A percentile compares a stretch with the other conserved stretches of the same genome.
phyloP scores from a whole-genome alignment of 2,113 vertebrate genomes.

The Dipodomys stephensi region DNA sequence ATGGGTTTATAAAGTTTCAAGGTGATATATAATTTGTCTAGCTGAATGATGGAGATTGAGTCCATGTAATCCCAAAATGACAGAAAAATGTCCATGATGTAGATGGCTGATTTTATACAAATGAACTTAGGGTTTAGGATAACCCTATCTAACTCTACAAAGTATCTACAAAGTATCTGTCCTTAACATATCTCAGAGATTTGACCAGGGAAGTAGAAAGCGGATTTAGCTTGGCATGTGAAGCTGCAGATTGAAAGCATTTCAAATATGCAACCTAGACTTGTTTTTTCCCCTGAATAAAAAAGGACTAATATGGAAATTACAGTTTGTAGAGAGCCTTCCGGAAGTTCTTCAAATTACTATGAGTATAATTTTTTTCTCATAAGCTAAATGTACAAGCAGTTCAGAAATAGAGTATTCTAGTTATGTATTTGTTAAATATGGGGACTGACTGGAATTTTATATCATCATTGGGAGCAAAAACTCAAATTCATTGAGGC shows the following conservation, averaged over 20 bases:
- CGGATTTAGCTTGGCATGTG: conserved; percentile 87
- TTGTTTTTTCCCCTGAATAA: conserved; percentile 81
- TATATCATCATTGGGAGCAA: conserved; percentile 85
- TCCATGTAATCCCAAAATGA: background rate
- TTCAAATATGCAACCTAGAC: conserved; percentile 88
- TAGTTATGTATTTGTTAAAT: conserved; percentile 89
- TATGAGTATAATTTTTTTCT: conserved; percentile 88
- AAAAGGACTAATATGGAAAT: conserved; percentile 91
- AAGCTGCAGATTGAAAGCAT: conserved; percentile 87
- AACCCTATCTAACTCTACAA: conserved; percentile 48
- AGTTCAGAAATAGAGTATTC: conserved; percentile 88
- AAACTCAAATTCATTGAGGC: conserved; percentile 61
- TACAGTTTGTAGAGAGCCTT: conserved; percentile 85
- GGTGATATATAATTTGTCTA: background rate
- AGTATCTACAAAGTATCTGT: conserved; percentile 33
- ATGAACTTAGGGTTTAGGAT: conserved; percentile 40
- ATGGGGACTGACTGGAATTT: conserved; percentile 86
- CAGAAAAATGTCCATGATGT: background rate
- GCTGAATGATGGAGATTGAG: background rate
- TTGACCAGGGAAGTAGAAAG: conserved; percentile 82
- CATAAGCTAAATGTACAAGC: conserved; percentile 87
- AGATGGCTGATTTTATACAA: conserved; percentile 28
- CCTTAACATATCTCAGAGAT: conserved; percentile 81
- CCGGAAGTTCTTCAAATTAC: conserved; percentile 90
- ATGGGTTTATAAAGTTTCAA: background rate